These are phyloP conservation scores for Ciconia nigra DNA, from an alignment of 2,797 vertebrate species.

Conservation along the genomic window DNA sequence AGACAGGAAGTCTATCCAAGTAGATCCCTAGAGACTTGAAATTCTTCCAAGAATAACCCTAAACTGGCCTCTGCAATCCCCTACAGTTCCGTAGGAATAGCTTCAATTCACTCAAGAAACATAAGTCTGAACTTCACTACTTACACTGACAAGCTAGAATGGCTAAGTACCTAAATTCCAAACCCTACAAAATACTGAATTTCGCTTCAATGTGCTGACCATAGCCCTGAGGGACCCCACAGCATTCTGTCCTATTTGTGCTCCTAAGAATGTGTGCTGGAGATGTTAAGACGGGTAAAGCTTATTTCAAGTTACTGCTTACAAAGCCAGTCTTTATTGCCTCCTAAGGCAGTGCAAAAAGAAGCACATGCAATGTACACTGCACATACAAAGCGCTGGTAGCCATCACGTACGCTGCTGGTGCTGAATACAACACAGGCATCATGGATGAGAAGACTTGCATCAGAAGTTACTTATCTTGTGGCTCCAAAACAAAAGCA, in stretches of 20 bases:
- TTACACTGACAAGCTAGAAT: not conserved
- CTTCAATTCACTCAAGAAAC: not conserved
- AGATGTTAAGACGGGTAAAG: not conserved
- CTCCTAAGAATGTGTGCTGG: not conserved
- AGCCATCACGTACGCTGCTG: accelerated
- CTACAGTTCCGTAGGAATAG: not conserved
- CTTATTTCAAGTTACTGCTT: not conserved
- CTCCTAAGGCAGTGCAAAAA: not conserved
- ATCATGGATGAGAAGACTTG: not conserved
- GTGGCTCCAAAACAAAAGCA: not conserved
- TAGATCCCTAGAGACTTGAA: constrained; percentile 50
- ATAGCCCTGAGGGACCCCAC: not conserved
- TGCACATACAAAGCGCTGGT: accelerated
- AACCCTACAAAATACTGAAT: not conserved
- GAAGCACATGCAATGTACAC: accelerated
- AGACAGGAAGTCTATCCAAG: constrained; percentile 33
- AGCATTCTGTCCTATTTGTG: not conserved
- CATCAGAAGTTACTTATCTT: not conserved
- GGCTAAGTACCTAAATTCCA: not conserved
- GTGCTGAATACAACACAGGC: not conserved
- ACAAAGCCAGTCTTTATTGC: not conserved
- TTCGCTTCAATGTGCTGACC: not conserved
- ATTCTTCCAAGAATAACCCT: constrained; percentile 64
- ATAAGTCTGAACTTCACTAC: not conserved
- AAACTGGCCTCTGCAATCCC: constrained; percentile 48